A percentile compares a stretch with the other conserved stretches of the same genome.
These are phyloP conservation scores for Semibalanus balanoides DNA, from an alignment of 1,140 invertebrate genomes.

Conservation along the genomic window DNA sequence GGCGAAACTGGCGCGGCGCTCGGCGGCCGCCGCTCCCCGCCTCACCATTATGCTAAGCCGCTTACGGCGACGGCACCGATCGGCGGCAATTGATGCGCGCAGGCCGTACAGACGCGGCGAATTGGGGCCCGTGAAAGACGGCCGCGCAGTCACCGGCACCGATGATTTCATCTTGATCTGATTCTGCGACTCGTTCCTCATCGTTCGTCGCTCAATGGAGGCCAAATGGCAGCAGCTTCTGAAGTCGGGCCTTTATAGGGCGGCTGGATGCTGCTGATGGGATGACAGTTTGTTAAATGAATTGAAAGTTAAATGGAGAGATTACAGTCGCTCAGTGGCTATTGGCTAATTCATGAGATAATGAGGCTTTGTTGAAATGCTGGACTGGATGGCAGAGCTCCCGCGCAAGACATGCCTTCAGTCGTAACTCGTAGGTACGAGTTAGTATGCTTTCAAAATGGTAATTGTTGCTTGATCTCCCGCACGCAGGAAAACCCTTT, in stretches of 20 bases:
- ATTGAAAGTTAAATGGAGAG: no score
- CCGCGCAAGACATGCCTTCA: no score
- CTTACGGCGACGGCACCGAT: not conserved
- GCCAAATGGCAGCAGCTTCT: not conserved
- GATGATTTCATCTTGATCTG: not conserved
- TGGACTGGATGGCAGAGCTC: no score
- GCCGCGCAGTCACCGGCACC: not conserved
- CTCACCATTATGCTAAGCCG: not conserved
- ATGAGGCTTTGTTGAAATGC: no score
- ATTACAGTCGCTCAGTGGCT: no score
- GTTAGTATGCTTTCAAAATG: no score
- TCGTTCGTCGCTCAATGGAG: not conserved
- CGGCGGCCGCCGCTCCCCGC: not conserved
- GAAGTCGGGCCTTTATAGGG: not conserved
- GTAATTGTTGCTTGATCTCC: no score
- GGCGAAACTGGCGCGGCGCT: not conserved
- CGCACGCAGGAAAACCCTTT: no score
- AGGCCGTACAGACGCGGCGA: not conserved
- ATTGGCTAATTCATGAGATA: no score
- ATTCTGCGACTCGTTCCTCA: not conserved
- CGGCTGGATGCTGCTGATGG: not conserved
- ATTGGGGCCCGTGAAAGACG: not conserved
- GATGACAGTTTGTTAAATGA: not conserved
- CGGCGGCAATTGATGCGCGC: not conserved
- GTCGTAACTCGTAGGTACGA: no score